Percentiles rank a stretch among this genome's conserved stretches.
Evolutionary conservation across 1,140 invertebrate genomes (phyloP).

Genomic region (Plutomurus gul): DNA sequence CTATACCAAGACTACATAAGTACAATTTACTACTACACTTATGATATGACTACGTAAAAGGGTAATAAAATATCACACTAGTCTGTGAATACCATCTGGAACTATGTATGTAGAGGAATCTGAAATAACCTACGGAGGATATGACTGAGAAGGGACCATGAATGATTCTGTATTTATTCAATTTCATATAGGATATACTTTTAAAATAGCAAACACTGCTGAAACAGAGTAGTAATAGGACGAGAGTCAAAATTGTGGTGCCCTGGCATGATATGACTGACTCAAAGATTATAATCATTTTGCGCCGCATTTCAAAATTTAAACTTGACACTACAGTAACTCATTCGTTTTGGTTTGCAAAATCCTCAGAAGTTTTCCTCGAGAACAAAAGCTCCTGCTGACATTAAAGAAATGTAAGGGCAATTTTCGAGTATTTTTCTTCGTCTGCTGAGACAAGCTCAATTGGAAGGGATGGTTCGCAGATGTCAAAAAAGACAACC

Average conservation of each 20-base stretch:
- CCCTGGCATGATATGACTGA: not conserved
- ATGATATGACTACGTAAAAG: too few species aligned
- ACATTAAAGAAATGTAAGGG: slow-evolving; percentile 20
- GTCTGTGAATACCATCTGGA: too few species aligned
- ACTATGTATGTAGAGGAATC: too few species aligned
- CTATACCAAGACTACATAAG: not conserved
- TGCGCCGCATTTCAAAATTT: slow-evolving; percentile 26
- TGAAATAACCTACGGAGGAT: too few species aligned
- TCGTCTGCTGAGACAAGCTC: not conserved
- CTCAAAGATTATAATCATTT: slow-evolving; percentile 24
- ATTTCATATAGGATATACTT: too few species aligned
- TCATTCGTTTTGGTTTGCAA: slow-evolving; percentile 31
- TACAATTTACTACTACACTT: not conserved
- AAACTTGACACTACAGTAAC: slow-evolving; percentile 5
- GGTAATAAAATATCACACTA: too few species aligned
- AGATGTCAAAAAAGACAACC: slow-evolving; percentile 2
- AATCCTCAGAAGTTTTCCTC: slow-evolving; percentile 1
- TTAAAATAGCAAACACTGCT: too few species aligned
- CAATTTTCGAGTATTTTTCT: slow-evolving; percentile 21
- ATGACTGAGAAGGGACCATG: too few species aligned
- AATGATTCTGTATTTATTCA: too few species aligned
- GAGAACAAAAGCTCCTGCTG: slow-evolving; percentile 9
- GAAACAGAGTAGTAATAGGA: not conserved
- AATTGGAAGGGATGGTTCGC: slow-evolving; percentile 2
- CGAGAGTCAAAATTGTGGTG: not conserved